Evolutionary conservation across 2,797 vertebrate species (phyloP).

Genomic region (Meda fulgida): DNA sequence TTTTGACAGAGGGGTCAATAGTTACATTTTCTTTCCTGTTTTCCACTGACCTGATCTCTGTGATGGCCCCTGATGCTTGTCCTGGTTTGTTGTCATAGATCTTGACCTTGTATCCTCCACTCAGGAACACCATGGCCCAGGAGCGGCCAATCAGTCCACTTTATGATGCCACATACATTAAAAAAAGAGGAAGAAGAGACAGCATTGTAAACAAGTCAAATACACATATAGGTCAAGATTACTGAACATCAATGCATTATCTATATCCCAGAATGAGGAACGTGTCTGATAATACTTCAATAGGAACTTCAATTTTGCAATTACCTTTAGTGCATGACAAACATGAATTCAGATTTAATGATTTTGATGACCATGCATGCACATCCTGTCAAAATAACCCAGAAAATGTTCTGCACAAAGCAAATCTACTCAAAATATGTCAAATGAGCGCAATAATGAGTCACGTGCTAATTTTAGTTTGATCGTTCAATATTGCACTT

Average conservation of each 20-base stretch:
- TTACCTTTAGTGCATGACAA: neutral
- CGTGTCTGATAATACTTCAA: neutral
- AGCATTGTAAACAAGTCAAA: neutral
- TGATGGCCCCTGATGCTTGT: slow-evolving; percentile 82
- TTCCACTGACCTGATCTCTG: slow-evolving; percentile 83
- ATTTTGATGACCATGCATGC: neutral
- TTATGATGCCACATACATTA: slow-evolving; percentile 2
- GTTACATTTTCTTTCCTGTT: neutral
- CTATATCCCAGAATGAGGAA: neutral
- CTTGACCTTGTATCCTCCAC: slow-evolving; percentile 88
- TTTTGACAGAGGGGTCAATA: neutral
- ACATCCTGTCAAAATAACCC: neutral
- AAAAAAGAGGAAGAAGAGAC: slow-evolving; percentile 21
- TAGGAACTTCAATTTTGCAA: neutral
- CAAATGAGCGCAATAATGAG: neutral
- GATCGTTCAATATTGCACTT: neutral
- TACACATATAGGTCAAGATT: neutral
- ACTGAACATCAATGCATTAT: neutral
- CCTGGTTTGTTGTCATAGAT: slow-evolving; percentile 89
- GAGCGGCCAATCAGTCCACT: slow-evolving; percentile 95
- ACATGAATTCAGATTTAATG: neutral
- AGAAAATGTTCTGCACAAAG: neutral
- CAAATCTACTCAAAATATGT: neutral
- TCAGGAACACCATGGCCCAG: slow-evolving; percentile 94
- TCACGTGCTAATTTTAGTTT: neutral